Base-by-base conservation (phyloP, 2,797 vertebrate genomes). In the Numenius phaeopus region DNA sequence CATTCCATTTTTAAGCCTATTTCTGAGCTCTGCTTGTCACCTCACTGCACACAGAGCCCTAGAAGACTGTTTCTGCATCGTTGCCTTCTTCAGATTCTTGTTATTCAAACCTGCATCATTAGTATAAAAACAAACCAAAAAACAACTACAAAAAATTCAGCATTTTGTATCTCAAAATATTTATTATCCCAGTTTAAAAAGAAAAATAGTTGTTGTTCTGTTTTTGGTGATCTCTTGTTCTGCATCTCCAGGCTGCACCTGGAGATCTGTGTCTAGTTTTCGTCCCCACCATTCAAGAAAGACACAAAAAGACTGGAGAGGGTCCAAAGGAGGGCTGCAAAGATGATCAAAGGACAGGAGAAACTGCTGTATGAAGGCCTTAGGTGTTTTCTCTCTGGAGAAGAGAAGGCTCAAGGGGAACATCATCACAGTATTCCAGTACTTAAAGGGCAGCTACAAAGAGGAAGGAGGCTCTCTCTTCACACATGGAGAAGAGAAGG, bases 61-160 rank as follows among this genome's bases (percentile, higher is more conserved):
- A 37, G n/a, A n/a, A 92, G 69, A 26, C 5, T 14, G 24, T 72
- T 20, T 16, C n/a, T 69, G 59, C 23, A 71, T 18, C 1, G 2
- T 19, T 83, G 27, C 11, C 23, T 34, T 16, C 67, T 89, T 94
- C 70, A 58, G 16, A 26, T 78, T 91, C n/a, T 78, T 12, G 6
- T 69, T 81, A 55, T 7, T 81, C 16, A 30, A 55, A 75, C 22
- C 46, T 21, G 3, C 44, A 32, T 46, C n/a, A 17, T 58, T 82
- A 90, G 27, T 59, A 14, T 81, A 46, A 64, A 81, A 79, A 8
- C 2, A 80, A 71, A 69, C 2, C 12, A 62, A 24, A n/a, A 34
- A 3, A 1, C 4, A 8, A 5, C 22, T 15, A 30, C 12, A 10
- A 52, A 86, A 17, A 7, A 0, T 2, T 1, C 16, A 67, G 7